phyloP scores from a whole-genome alignment of 2,797 vertebrate species.

The Podargus strigoides region DNA sequence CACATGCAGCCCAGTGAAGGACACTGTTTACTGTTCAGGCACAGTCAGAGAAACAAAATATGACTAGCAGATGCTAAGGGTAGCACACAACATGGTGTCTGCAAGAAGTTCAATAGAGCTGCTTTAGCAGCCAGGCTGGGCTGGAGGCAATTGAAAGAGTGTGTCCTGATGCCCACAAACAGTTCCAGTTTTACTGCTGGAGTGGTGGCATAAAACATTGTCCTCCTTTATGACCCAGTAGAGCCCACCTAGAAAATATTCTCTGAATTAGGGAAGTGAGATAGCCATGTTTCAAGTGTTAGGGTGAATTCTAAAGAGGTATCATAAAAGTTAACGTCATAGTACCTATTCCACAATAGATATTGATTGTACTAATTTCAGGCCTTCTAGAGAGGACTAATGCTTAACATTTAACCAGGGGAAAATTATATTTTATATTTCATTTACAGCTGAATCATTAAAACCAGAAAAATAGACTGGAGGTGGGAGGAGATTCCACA shows the following conservation, averaged over 20 bases:
- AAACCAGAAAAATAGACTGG: neutral
- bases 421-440: neutral
- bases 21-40: neutral
- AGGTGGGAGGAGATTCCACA: neutral
- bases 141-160: neutral
- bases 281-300: neutral
- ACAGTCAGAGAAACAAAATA: neutral
- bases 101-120: neutral
- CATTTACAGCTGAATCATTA: constrained; percentile 5
- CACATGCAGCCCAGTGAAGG: neutral
- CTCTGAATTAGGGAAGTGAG: neutral
- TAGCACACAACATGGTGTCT: neutral
- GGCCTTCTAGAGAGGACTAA: neutral
- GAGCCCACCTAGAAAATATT: neutral
- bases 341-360: neutral
- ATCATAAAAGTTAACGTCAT: constrained; percentile 10
- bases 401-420: neutral
- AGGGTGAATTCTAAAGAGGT: neutral
- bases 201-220: neutral
- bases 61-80: neutral
- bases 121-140: neutral
- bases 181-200: neutral
- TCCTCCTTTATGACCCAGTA: neutral
- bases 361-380: neutral
- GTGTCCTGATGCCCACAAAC: neutral